phyloP scores from a whole-genome alignment of 2,888 invertebrate species.

The Pyrochroa serraticornis region DNA sequence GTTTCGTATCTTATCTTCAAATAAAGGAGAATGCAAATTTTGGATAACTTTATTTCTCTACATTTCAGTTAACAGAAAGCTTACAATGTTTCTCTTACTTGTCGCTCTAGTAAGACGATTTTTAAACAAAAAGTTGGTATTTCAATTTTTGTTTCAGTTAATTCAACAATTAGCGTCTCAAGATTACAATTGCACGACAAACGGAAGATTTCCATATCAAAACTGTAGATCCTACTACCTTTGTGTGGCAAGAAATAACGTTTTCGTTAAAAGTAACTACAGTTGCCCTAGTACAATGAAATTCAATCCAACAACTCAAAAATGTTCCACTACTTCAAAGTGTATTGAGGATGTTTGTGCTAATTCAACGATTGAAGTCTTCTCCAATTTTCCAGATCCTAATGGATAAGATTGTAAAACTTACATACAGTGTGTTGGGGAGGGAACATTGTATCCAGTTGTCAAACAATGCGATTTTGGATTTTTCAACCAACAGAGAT shows the following conservation, averaged over 20 bases:
- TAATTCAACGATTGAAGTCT: slow-evolving; percentile 5
- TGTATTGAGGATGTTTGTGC: slow-evolving; percentile 22
- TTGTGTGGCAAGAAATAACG: slow-evolving; percentile 23
- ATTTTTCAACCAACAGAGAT: neutral
- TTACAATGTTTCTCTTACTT: too few species aligned
- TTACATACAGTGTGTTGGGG: slow-evolving; percentile 20
- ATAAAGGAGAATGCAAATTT: slow-evolving; percentile 14
- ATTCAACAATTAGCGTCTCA: neutral
- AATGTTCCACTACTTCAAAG: slow-evolving; percentile 10
- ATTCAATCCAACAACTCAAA: slow-evolving; percentile 24
- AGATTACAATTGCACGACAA: slow-evolving; percentile 21
- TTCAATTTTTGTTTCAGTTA: too few species aligned
- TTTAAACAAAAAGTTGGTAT: too few species aligned
- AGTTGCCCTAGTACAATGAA: slow-evolving; percentile 26
- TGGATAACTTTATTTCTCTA: neutral
- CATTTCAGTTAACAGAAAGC: too few species aligned
- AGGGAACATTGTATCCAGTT: slow-evolving; percentile 12
- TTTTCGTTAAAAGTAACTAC: slow-evolving; percentile 28
- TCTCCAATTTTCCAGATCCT: slow-evolving; percentile 25
- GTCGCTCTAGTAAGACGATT: too few species aligned
- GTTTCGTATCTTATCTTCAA: neutral
- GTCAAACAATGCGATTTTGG: slow-evolving; percentile 7
- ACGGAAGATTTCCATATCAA: slow-evolving; percentile 25
- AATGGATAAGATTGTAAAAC: slow-evolving; percentile 25
- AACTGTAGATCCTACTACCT: slow-evolving; percentile 30